phyloP scores from a whole-genome alignment of 2,797 vertebrate species.

The Scleropages formosus region DNA sequence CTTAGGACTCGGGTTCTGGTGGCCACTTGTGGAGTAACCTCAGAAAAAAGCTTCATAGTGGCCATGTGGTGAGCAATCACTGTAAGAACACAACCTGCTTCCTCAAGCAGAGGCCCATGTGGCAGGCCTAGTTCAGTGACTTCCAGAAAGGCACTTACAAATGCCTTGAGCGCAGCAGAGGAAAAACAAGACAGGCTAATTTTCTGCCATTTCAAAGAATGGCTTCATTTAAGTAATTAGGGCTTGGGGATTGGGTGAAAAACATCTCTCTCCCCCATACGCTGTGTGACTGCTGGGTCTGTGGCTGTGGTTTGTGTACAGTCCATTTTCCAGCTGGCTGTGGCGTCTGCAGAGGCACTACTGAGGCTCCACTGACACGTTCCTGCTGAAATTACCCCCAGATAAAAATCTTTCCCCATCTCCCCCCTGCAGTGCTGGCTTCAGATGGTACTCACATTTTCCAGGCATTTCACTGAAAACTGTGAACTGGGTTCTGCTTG shows the following conservation, averaged over 20 bases:
- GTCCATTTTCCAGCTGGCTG: constrained; percentile 22
- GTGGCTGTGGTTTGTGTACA: constrained; percentile 20
- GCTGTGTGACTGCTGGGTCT: neutral
- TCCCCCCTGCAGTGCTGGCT: constrained; percentile 34
- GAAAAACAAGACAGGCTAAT: constrained; percentile 44
- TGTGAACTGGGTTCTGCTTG: constrained; percentile 44
- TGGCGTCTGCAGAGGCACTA: constrained; percentile 32
- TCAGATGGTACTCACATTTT: constrained; percentile 48
- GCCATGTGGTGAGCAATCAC: neutral
- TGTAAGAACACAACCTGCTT: constrained; percentile 41
- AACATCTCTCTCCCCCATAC: constrained; percentile 44
- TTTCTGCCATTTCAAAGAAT: constrained; percentile 62
- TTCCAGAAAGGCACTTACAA: neutral
- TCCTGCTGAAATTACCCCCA: constrained; percentile 52
- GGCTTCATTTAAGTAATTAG: constrained; percentile 66
- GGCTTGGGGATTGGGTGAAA: constrained; percentile 62
- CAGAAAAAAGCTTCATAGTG: too few relatives aligned
- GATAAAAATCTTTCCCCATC: constrained; percentile 58
- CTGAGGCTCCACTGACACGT: constrained; percentile 30
- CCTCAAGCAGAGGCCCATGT: constrained; percentile 61
- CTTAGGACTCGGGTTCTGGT: neutral
- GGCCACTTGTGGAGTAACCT: too few relatives aligned
- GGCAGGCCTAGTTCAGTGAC: neutral
- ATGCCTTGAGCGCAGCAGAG: neutral
- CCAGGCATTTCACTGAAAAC: constrained; percentile 51